Conservation (phyloP, 2,797 vertebrate species). For the Glyptemys insculpta region DNA sequence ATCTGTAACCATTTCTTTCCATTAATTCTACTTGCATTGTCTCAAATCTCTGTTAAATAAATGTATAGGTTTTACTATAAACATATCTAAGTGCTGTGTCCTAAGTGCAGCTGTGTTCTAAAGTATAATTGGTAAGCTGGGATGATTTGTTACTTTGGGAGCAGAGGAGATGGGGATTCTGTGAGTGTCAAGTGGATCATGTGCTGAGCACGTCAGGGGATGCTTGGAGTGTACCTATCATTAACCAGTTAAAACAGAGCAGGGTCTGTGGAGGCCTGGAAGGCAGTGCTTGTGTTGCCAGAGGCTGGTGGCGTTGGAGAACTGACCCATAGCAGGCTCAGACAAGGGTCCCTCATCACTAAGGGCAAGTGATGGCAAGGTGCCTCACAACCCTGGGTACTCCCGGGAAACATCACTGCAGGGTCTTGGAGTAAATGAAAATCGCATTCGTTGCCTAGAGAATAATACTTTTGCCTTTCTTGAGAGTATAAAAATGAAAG, state of each 20-base stretch:
- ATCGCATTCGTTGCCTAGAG: conserved; percentile 21
- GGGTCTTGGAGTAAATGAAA: conserved; percentile 64
- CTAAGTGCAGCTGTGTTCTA: neutral
- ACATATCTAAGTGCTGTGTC: neutral
- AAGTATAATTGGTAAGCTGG: neutral
- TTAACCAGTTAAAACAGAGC: neutral
- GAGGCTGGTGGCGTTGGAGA: neutral
- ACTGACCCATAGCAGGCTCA: neutral
- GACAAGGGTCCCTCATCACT: neutral
- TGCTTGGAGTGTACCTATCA: neutral
- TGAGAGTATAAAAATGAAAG: conserved; percentile 38
- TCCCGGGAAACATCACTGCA: neutral
- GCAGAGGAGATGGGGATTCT: neutral
- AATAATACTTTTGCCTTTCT: conserved; percentile 6
- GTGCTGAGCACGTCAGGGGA: neutral
- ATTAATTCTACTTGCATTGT: neutral
- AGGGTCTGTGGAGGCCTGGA: neutral
- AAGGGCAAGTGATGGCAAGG: neutral
- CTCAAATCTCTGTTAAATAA: neutral
- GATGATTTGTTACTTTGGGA: neutral
- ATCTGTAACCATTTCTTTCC: neutral
- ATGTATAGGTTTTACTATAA: neutral
- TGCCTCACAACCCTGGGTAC: neutral
- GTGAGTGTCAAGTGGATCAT: neutral
- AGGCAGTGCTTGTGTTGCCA: neutral